Evolutionary conservation across 2,888 invertebrate species (phyloP), one percentile per base, ranked within the genome.

Genomic region (Drepanosiphum platanoidis): DNA sequence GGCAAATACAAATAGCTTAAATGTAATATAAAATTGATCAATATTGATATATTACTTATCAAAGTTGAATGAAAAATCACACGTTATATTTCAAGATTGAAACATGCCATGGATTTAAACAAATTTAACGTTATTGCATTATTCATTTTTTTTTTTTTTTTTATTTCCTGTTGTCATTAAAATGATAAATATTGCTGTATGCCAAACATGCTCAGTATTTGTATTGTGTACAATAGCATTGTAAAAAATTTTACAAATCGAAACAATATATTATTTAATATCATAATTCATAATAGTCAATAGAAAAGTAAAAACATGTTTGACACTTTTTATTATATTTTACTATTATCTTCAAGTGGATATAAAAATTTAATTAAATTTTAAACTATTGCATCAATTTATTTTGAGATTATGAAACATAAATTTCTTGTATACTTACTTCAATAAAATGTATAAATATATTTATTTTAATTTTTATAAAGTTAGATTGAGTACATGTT

Each of bases 91-190:
- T n/a, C 13, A 52, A 34, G 13, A 74, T 52, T 61, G 58, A 39
- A 34, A 77, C 58, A 27, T 61, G 30, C 27, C 32, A 66, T 46
- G 71, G 27, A 74, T 9, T 61, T 61, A 61, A 77, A 61, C 61
- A 61, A 77, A 77, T 77, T 39, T 36, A 36, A 61, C 27, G 58
- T 61, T 39, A 52, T 52, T 74, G 52, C 22, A 74, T 30, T 72
- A 72, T 42, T 72, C 4, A 32, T 61, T 77, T 52, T 52, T 52
- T 75, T 61, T 77, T 52, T 52, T 52, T 75, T 77, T 77, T 77
- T 61, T 61, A 61, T 77, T 77, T 77, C 77, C 77, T 77, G 77
- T 77, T 77, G 22, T 75, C 58, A 77, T 77, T 61, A 77, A 36
- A 36, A 36, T 36, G 8, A 77, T 36, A 36, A 36, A 58, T 78